Conservation (phyloP, 92 coral and sea anemone genomes). For the Parazoanthus swiftii region DNA sequence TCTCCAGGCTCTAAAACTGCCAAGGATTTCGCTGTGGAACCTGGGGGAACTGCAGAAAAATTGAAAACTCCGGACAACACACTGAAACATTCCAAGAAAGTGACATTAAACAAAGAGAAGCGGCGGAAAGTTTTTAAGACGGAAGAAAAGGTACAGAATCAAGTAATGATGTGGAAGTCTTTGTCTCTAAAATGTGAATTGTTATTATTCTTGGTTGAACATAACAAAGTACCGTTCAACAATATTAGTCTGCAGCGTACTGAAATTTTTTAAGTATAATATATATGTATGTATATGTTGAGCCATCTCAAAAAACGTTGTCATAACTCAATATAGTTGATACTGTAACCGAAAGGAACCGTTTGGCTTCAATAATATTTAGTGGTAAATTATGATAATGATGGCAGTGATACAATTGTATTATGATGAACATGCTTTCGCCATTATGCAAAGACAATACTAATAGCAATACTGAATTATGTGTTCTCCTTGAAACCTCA, state of each 20-base stretch:
- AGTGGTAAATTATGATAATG: no score
- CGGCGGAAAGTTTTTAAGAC: neutral
- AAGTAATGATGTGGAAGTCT: neutral
- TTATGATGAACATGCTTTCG: no score
- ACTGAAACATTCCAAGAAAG: neutral
- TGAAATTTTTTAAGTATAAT: no score
- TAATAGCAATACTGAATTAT: no score
- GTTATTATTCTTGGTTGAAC: neutral
- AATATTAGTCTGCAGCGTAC: neutral
- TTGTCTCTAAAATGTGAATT: neutral
- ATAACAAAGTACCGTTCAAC: neutral
- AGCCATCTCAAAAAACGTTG: no score
- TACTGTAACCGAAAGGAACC: no score
- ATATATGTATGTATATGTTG: no score
- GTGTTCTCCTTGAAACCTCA: no score
- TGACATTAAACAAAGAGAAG: neutral
- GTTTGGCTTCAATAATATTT: no score
- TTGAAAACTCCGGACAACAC: neutral
- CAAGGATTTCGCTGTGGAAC: neutral
- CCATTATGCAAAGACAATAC: no score
- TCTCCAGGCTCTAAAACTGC: neutral
- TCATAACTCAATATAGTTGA: no score
- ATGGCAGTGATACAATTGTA: no score
- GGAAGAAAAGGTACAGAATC: slow-evolving; percentile 22
- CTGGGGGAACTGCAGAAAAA: neutral